Base-by-base conservation (phyloP, 2,113 vertebrate species). In the Vireo altiloquus region DNA sequence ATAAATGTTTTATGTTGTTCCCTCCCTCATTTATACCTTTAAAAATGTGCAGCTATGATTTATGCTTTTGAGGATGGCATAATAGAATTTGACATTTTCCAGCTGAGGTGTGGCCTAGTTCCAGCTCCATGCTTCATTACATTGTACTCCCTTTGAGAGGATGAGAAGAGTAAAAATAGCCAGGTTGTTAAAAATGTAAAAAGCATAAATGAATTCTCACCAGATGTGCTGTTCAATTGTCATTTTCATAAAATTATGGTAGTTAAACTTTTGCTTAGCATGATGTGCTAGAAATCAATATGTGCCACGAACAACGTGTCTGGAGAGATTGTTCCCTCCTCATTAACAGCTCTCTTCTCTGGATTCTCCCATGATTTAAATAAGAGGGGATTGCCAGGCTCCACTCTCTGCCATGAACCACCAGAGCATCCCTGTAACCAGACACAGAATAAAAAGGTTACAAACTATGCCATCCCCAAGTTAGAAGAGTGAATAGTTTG, bases 11-110 rank as follows among this genome's bases (percentile, higher is more conserved):
- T 47, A 83, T 76, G n/a, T 87, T 59, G 65, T 79, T 84, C 57
- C 39, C 44, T 79, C 50, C 37, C 33, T 79, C 76, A 65, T 89
- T 96, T 80, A 89, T 88, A 87, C 70, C 59, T 94, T 96, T 84
- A 84, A 87, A 97, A 77, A 81, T 60, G 78, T 78, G 76, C 74
- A 92, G 87, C 49, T 79, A 90, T 97, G 97, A 98, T 98, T 98
- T 98, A 97, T 97, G 97, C 89, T 97, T 98, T 97, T 98, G 95
- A 97, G 95, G 94, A 92, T 93, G 93, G 87, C 79, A 95, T 97
- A 98, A 98, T 97, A 97, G 96, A 96, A 97, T 97, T 95, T 98
- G 98, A 98, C 98, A 98, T 98, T 98, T 98, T 98, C 98, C 98
- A 97, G 97, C 98, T 98, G 98, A 98, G 97, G 97, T 96, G 97